Percentiles rank a stretch among this genome's conserved stretches.
Evolutionary conservation across 2,888 invertebrate species (phyloP).

Genomic region (Euplagia quadripunctaria): DNA sequence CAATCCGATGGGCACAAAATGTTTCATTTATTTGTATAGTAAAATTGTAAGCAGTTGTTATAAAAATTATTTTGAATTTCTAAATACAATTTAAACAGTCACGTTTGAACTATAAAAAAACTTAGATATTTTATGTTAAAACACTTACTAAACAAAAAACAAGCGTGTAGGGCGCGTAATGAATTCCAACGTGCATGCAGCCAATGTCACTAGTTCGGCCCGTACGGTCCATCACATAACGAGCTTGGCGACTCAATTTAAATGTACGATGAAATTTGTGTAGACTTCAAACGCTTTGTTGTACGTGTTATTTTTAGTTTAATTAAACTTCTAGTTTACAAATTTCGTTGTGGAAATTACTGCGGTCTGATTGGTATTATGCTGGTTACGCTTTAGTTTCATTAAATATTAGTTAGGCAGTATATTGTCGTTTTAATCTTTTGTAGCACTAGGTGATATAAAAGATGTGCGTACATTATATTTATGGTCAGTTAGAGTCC

Average conservation of each 20-base stretch:
- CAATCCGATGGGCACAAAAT: no score
- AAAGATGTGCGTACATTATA: no score
- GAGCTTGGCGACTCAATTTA: slow-evolving; percentile 34
- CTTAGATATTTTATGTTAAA: no score
- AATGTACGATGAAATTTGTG: slow-evolving; percentile 38
- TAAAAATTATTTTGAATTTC: no score
- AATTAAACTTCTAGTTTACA: slow-evolving; percentile 33
- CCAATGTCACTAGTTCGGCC: slow-evolving; percentile 12
- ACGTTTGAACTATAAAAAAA: no score
- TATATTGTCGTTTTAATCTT: no score
- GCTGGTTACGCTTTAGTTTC: not conserved
- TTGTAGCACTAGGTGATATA: no score
- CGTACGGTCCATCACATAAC: slow-evolving; percentile 15
- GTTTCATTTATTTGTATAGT: no score
- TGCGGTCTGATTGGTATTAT: not conserved
- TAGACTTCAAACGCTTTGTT: slow-evolving; percentile 26
- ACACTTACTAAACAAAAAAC: no score
- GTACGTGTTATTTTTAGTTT: slow-evolving; percentile 30
- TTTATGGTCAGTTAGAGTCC: no score
- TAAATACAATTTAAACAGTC: no score
- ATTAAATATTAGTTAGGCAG: not conserved
- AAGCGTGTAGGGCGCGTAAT: not conserved
- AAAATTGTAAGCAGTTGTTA: no score
- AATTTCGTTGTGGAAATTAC: not conserved
- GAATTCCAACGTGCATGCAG: not conserved